Evolutionary conservation across 2,888 invertebrate genomes (phyloP).

Genomic region (Dendrolimus pini): DNA sequence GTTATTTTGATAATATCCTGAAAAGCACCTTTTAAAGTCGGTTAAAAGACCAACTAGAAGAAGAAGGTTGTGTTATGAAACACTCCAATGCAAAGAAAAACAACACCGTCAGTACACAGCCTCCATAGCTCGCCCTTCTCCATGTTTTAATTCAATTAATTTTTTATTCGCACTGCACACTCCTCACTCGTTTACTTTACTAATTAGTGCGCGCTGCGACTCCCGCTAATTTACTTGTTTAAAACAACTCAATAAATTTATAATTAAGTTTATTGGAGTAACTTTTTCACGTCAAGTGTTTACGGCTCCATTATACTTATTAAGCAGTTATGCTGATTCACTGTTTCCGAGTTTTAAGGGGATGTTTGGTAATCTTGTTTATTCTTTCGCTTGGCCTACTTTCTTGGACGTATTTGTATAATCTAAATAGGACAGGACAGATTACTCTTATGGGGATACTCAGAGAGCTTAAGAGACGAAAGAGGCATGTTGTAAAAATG

Average conservation of each 20-base stretch:
- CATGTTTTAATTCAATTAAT: constrained; percentile 16
- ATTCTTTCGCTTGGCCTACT: background rate
- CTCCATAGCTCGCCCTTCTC: background rate
- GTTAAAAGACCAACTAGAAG: too few relatives aligned
- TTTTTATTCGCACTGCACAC: constrained; percentile 12
- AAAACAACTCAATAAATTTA: constrained; percentile 17
- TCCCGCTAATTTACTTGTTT: constrained; percentile 17
- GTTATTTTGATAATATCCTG: too few relatives aligned
- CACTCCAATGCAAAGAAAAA: background rate
- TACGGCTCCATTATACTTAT: background rate
- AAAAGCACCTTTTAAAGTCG: too few relatives aligned
- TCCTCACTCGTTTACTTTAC: constrained; percentile 15
- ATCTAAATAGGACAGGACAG: background rate
- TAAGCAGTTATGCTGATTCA: background rate
- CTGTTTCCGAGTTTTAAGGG: background rate
- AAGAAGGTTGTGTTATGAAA: too few relatives aligned
- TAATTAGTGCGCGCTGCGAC: constrained; percentile 15
- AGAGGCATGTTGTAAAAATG: too few relatives aligned
- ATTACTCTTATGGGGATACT: background rate
- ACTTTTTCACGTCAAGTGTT: constrained; percentile 2
- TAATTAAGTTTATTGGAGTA: constrained; percentile 16
- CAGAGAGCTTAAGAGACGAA: too few relatives aligned
- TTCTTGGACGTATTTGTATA: background rate
- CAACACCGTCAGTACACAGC: background rate
- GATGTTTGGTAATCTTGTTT: background rate